Evolutionary conservation across 2,888 invertebrate genomes (phyloP), one percentile per base, ranked within the genome.

Genomic region (Brachyptera risi): DNA sequence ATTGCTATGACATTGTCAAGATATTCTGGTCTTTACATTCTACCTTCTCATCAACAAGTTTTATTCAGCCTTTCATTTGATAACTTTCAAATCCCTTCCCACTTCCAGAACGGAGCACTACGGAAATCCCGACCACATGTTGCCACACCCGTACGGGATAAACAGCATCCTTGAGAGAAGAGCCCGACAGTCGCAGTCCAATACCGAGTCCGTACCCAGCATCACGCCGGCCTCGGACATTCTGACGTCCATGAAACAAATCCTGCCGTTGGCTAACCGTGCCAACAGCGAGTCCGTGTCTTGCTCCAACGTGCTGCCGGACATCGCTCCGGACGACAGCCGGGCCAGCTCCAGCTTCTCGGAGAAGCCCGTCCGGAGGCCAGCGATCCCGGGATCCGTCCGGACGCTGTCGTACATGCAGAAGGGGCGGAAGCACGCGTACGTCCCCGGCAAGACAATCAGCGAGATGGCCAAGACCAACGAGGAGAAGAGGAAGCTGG

Each of bases 71-170:
- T n/a, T n/a, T n/a, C n/a, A n/a, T n/a, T n/a, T n/a, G n/a, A n/a
- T n/a, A 77, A 69, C 69, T 79, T 68, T 83, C 79, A 73, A 79
- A 82, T 81, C 82, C 78, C 75, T 71, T 67, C 63, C 9, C 31
- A 31, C 5, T 35, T 51, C 31, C 50, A 75, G 76, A 65, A 51
- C 73, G 23, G 69, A 73, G 49, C 72, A 76, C 66, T 76, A 72
- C 65, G 77, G 77, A 0, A 73, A 78, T 37, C 71, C 71, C 1
- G 74, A 78, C 56, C 72, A 73, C 62, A 73, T 79, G 40, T 73
- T 77, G 1, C 73, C 71, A 31, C 78, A 79, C 65, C 75, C 74
- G 65, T 74, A 74, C 60, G 80, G 80, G 13, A 76, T 80, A 50
- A 80, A 80, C 68, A 63, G 63, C 44, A 26, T 60, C 24, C n/a